Base-by-base conservation (phyloP, 2,888 invertebrate species). In the Orthosia incerta region DNA sequence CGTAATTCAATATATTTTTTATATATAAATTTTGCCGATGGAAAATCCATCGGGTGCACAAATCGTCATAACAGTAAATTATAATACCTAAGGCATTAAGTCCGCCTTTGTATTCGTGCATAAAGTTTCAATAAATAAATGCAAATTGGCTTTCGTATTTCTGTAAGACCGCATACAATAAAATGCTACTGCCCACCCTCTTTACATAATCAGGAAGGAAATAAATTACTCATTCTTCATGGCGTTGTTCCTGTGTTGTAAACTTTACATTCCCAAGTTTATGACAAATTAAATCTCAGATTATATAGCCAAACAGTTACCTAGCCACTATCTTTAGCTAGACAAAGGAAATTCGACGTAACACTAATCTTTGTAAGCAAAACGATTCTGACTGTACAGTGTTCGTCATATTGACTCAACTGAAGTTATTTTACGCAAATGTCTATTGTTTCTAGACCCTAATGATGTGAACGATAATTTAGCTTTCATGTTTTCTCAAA, bases 191-290 rank as follows among this genome's bases (percentile, higher is more conserved):
- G 4, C 20, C 7, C 23, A 50, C 18, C 62, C 4, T 63, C 50
- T 23, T 66, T 16, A 51, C 26, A 55, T 48, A 56, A 68, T 65
- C 69, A 53, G 45, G 26, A 69, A 76, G 72, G 76, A 66, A 76
- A n/a, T 31, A 20, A 75, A 1, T 26, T 26, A 45, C 13, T 12
- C 13, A 67, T 20, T 55, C 15, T 46, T n/a, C n/a, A n/a, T 15
- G 12, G 18, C 7, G 4, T 23, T 48, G 20, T 57, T 64, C 45
- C 45, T 57, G 48, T 51, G 15, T 39, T 48, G 11, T n/a, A 16
- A 74, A 66, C 31, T 55, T 46, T 26, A 46, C 68, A 18, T 23
- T 56, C 7, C 3, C 11, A 39, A 48, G 39, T 74, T 74, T 67
- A 51, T 53, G 64, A 75, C n/a, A 64, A 72, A 48, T 74, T 16